Evolutionary conservation across 2,113 vertebrate genomes (phyloP).

Genomic region (Cisticola juncidis): DNA sequence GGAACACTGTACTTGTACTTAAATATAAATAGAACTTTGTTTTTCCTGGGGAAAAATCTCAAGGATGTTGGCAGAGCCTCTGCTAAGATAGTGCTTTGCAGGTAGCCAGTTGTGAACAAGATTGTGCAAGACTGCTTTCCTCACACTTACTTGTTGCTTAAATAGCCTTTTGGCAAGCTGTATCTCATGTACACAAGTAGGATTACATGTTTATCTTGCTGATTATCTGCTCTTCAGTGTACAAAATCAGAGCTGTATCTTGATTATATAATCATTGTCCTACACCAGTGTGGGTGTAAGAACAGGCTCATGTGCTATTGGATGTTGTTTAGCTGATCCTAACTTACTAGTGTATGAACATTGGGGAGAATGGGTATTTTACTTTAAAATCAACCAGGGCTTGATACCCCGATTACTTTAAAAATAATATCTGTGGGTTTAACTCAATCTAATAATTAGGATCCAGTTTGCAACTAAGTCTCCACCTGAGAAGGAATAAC

Average conservation of each 20-base stretch:
- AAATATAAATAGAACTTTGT: background rate
- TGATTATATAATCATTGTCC: background rate
- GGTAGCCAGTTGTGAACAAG: background rate
- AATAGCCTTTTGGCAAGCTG: background rate
- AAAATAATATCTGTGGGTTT: background rate
- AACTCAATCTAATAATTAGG: background rate
- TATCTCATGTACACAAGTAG: background rate
- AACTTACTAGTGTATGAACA: background rate
- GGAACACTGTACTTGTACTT: background rate
- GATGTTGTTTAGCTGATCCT: background rate
- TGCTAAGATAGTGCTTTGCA: background rate
- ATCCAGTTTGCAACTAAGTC: background rate
- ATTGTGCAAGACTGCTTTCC: conserved; percentile 9
- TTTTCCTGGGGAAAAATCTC: background rate
- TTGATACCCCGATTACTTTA: background rate
- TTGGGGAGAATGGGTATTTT: background rate
- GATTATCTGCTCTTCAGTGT: background rate
- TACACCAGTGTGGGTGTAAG: background rate
- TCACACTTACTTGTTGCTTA: background rate
- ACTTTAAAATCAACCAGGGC: background rate
- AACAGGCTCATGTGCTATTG: background rate
- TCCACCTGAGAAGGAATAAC: background rate
- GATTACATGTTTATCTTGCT: background rate
- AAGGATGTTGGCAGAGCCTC: background rate
- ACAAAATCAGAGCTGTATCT: background rate